Evolutionary conservation across 2,113 vertebrate species (phyloP).

Genomic region (Rousettus leschenaultii): DNA sequence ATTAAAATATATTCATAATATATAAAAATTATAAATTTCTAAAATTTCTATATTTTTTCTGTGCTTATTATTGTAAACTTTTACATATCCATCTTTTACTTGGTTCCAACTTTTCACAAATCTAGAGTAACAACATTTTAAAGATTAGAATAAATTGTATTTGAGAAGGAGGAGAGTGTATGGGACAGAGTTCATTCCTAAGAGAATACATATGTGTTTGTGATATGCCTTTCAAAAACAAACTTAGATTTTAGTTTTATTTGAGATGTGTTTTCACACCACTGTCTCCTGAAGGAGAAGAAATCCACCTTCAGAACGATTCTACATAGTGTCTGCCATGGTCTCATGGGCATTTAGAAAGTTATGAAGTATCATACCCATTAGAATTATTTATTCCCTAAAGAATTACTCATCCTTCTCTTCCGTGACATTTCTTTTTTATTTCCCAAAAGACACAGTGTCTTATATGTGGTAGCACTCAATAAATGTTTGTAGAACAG

Average conservation of each 20-base stretch:
- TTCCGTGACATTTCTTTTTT: slow-evolving; percentile 17
- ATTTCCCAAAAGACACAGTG: slow-evolving; percentile 24
- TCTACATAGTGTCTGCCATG: neutral
- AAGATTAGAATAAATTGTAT: neutral
- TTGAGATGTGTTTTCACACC: neutral
- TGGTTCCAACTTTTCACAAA: neutral
- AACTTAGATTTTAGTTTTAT: neutral
- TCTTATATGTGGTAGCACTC: neutral
- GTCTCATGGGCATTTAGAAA: neutral
- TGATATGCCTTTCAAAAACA: neutral
- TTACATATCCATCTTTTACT: neutral
- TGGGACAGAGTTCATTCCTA: neutral
- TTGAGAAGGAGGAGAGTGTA: neutral
- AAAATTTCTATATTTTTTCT: neutral
- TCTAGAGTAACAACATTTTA: slow-evolving; percentile 1
- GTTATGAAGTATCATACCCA: neutral
- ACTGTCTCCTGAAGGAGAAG: neutral
- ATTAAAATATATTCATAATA: neutral
- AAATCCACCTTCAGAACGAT: neutral
- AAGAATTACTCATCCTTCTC: slow-evolving; percentile 35
- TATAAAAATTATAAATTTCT: neutral
- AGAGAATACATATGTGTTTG: neutral
- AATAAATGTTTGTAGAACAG: neutral
- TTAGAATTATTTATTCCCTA: neutral
- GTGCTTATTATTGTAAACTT: neutral